phyloP scores from a whole-genome alignment of 37 sponge, comb jelly and placozoan genomes.

The Oscarella lobularis region DNA sequence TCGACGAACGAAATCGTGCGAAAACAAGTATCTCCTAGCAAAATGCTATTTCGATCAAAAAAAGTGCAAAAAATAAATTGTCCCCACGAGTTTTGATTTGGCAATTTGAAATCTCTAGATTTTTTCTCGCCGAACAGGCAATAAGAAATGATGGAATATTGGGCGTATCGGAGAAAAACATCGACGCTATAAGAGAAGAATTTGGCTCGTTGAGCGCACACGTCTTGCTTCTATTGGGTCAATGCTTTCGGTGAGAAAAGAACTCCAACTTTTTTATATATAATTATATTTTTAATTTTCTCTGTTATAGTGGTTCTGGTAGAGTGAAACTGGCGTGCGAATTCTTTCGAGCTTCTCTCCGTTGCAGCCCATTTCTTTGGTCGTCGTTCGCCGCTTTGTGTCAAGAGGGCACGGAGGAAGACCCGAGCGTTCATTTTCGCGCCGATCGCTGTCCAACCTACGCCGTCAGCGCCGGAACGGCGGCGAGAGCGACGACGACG shows the following conservation, averaged over 20 bases:
- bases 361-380: not conserved
- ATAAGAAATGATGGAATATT: constrained; percentile 15
- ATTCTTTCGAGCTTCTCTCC: not conserved
- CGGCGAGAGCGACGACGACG: too few relatives aligned
- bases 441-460: not conserved
- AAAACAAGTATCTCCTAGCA: not conserved
- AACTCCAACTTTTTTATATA: too few relatives aligned
- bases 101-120: too few relatives aligned
- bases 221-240: not conserved
- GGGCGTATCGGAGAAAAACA: constrained; percentile 14
- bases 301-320: too few relatives aligned
- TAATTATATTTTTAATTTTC: too few relatives aligned
- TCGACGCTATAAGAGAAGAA: not conserved
- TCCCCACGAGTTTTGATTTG: too few relatives aligned
- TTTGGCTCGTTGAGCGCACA: not conserved
- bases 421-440: not conserved
- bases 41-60: not conserved
- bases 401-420: not conserved
- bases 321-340: too few relatives aligned
- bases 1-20: not conserved
- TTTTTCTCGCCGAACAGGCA: constrained; percentile 1
- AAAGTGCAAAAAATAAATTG: too few relatives aligned
- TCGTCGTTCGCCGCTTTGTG: not conserved
- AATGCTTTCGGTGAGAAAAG: not conserved
- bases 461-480: too few relatives aligned